These are phyloP conservation scores for Pelodiscus sinensis DNA, from an alignment of 2,113 vertebrate genomes.

Conservation along the genomic window DNA sequence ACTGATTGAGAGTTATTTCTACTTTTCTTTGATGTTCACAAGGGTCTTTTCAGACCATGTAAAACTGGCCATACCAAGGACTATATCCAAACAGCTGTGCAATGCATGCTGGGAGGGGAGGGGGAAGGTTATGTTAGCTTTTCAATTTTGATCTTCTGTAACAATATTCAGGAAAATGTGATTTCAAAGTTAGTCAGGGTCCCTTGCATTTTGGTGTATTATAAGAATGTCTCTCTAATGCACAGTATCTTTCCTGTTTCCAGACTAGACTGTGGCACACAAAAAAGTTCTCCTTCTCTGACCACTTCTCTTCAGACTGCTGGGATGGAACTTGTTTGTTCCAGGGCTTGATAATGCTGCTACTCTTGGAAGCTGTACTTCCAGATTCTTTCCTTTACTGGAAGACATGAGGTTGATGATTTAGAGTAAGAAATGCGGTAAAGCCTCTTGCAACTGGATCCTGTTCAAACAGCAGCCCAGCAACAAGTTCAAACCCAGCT, in stretches of 20 bases:
- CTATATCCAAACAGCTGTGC: not conserved
- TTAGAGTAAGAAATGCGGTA: slow-evolving; percentile 61
- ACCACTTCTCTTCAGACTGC: slow-evolving; percentile 49
- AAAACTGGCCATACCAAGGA: not conserved
- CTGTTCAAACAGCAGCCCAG: slow-evolving; percentile 55
- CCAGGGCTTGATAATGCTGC: slow-evolving; percentile 26
- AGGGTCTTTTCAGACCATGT: not conserved
- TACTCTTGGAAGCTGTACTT: slow-evolving; percentile 60
- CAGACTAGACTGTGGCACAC: not conserved
- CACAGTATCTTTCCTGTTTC: not conserved
- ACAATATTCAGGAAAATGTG: not conserved
- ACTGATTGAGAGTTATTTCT: not conserved
- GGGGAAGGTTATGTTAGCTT: not conserved
- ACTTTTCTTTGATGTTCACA: not conserved
- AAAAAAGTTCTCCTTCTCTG: slow-evolving; percentile 27
- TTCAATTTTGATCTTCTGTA: not conserved
- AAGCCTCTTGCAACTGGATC: slow-evolving; percentile 56
- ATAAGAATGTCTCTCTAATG: not conserved
- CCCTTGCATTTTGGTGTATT: not conserved
- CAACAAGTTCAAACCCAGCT: slow-evolving; percentile 51
- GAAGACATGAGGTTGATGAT: slow-evolving; percentile 63
- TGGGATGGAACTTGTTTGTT: slow-evolving; percentile 6
- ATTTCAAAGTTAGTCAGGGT: not conserved
- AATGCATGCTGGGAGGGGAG: not conserved
- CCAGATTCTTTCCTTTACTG: slow-evolving; percentile 66